Percentiles rank a stretch among this genome's conserved stretches.
These are phyloP conservation scores for Cassiopea andromeda DNA, from an alignment of 30 jellyfish, hydroid and myxozoan species.

Conservation along the genomic window DNA sequence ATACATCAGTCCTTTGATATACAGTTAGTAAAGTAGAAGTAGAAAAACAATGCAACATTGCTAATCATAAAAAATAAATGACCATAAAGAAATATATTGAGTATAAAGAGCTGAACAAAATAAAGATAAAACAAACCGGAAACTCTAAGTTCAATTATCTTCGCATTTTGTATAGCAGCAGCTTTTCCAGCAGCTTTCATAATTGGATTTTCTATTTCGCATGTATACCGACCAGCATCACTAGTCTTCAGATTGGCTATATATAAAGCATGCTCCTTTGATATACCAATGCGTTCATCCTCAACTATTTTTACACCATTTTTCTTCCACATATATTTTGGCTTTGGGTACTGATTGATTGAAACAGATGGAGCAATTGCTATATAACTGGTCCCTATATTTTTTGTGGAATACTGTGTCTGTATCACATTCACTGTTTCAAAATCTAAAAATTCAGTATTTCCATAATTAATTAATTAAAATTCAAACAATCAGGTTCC, in stretches of 20 bases:
- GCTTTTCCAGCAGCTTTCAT: conserved; percentile 50
- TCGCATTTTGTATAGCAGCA: conserved; percentile 51
- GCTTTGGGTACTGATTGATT: conserved; percentile 60
- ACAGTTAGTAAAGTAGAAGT: too few relatives aligned
- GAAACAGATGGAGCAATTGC: conserved; percentile 35
- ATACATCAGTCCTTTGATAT: too few relatives aligned
- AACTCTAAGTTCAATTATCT: conserved; percentile 20
- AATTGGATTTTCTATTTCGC: conserved; percentile 67
- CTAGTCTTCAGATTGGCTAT: conserved; percentile 59
- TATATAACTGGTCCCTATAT: conserved; percentile 40
- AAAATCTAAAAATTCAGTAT: conserved; percentile 86
- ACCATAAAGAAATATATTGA: not conserved
- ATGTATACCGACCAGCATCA: conserved; percentile 72
- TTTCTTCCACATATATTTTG: conserved; percentile 80
- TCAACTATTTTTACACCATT: conserved; percentile 57
- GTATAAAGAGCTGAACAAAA: not conserved
- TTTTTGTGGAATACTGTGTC: conserved; percentile 22
- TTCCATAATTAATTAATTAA: too few relatives aligned
- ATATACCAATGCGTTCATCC: conserved; percentile 58
- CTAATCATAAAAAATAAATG: not conserved
- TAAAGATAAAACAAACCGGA: conserved; percentile 39
- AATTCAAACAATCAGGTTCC: too few relatives aligned
- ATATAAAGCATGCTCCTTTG: conserved; percentile 61
- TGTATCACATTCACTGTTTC: conserved; percentile 24
- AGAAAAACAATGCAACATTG: too few relatives aligned